Evolutionary conservation across 2,888 invertebrate genomes (phyloP), one percentile per base, ranked within the genome.

Genomic region (Eupithecia tripunctaria): DNA sequence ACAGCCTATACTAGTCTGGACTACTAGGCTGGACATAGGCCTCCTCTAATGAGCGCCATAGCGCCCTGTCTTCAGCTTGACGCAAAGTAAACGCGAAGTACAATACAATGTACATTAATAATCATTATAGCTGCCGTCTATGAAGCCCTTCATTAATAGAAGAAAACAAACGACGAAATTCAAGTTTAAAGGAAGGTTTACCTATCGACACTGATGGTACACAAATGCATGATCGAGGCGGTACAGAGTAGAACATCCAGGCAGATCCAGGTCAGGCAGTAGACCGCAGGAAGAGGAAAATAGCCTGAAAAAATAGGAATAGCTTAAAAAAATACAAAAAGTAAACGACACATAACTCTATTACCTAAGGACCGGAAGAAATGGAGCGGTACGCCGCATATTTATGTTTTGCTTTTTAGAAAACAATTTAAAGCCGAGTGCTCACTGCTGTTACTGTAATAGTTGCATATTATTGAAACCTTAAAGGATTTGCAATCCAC

Each of bases 181-280:
- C 14, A 5, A 41, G 0, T 15, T 41, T 15, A 41, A 21, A 29
- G n/a, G 18, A 70, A 25, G 15, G 7, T 72, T 74, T 83, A 94
- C 84, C 99, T 96, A 93, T 99, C 99, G 76, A 99, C 97, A 78
- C 99, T 98, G 87, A 99, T 99, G 60, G 99, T 99, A 88, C 99
- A 99, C 62, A 99, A 95, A 89, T 99, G 99, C 96, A 99, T 98
- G 84, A 99, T 99, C 79, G 98, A 98, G 1, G 99, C 98, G 0
- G 99, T 99, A 91, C 99, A 99, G 88, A 99, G 98, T 1, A 99
- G 95, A 2, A 99, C 99, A 92, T 99, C 99, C 85, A 99, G 95
- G 83, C 98, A 98, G 81, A 99, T 98, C 99, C 99, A 99, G 69
- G 97, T 97, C 80, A 99, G 96, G 89, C 99, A 99, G 91, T 97